A percentile compares a stretch with the other conserved stretches of the same genome.
phyloP scores from a whole-genome alignment of 1,140 invertebrate genomes.

The Daktulosphaira vitifoliae region DNA sequence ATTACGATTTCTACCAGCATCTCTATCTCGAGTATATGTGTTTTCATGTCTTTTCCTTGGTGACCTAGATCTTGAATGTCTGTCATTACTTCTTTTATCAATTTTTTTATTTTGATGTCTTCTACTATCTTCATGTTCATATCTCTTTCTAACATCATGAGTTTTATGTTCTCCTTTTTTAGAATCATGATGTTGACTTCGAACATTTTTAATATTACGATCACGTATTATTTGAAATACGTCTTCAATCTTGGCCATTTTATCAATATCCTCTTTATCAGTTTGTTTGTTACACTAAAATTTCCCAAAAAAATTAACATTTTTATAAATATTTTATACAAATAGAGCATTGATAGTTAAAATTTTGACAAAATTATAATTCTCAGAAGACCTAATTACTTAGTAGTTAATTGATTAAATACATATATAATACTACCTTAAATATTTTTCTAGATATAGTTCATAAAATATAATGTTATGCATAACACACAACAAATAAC shows the following conservation, averaged over 20 bases:
- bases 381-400: too few relatives aligned
- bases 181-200: neutral
- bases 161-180: neutral
- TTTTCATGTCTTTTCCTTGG: neutral
- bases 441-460: too few relatives aligned
- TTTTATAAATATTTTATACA: neutral
- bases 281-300: constrained; percentile 12
- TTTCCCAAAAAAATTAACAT: neutral
- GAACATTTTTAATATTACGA: constrained; percentile 4
- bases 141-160: neutral
- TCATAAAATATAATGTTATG: too few relatives aligned
- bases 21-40: neutral
- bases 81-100: constrained; percentile 9
- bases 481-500: too few relatives aligned
- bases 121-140: neutral
- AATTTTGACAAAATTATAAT: too few relatives aligned
- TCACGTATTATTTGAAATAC: constrained; percentile 23
- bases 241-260: constrained; percentile 23
- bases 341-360: too few relatives aligned
- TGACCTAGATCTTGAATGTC: neutral
- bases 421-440: too few relatives aligned
- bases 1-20: neutral
- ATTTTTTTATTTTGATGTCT: neutral
- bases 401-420: too few relatives aligned
- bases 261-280: constrained; percentile 20